Evolutionary conservation across 2,113 vertebrate species (phyloP).

Genomic region (Crotalus viridis): DNA sequence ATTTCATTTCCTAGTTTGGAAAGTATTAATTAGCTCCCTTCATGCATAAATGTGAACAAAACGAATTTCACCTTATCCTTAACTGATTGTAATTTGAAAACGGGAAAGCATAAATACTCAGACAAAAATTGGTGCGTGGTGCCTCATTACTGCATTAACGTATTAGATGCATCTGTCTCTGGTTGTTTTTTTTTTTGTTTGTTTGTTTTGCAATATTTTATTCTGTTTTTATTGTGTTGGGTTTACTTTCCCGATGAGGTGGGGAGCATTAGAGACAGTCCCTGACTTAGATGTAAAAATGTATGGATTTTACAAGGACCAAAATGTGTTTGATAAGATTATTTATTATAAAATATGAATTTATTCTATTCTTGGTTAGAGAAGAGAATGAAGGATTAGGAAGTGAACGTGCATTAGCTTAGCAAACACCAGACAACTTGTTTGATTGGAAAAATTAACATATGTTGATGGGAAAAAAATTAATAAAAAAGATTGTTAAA

Average conservation of each 20-base stretch:
- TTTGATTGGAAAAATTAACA: too few species aligned
- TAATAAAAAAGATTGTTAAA: too few species aligned
- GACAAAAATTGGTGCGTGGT: background rate
- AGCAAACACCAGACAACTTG: too few species aligned
- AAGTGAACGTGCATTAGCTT: too few species aligned
- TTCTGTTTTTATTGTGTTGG: background rate
- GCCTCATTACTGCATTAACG: background rate
- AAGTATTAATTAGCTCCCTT: background rate
- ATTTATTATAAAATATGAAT: too few species aligned
- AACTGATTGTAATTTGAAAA: background rate
- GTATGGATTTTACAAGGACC: too few species aligned
- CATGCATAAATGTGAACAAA: background rate
- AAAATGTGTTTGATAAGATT: too few species aligned
- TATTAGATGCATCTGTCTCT: background rate
- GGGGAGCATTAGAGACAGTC: background rate
- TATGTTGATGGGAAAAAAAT: too few species aligned
- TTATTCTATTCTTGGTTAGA: too few species aligned
- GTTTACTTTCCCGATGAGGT: background rate
- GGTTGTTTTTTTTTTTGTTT: too few species aligned
- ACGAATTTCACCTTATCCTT: background rate
- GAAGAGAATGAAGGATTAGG: too few species aligned
- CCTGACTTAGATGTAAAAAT: background rate
- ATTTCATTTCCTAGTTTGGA: background rate
- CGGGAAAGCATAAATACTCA: background rate
- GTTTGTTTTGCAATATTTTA: background rate